Percentiles rank a stretch among this genome's conserved stretches.
Conservation (phyloP, 2,113 vertebrate genomes). For the Gnathonemus echidnorhynchus region DNA sequence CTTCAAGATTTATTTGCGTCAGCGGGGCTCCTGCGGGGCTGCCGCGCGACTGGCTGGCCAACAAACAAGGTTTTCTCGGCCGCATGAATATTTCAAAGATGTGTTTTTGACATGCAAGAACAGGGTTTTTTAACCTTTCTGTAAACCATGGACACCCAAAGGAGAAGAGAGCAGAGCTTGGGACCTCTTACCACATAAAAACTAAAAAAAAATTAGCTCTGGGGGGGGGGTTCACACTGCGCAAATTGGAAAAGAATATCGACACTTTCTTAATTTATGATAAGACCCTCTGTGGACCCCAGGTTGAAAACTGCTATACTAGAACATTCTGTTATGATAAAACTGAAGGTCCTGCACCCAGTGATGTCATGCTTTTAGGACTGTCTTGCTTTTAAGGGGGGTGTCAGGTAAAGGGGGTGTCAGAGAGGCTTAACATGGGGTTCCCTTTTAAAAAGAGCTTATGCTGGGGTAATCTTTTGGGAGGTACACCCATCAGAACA, state of each 20-base stretch:
- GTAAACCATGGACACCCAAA: background rate
- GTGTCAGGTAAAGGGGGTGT: background rate
- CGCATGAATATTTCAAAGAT: constrained; percentile 27
- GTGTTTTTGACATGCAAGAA: constrained; percentile 10
- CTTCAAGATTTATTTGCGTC: constrained; percentile 10
- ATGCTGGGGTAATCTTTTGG: too few species aligned
- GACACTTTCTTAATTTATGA: background rate
- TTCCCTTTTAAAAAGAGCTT: background rate
- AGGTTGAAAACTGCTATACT: background rate
- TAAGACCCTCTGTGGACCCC: background rate
- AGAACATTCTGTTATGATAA: constrained; percentile 17
- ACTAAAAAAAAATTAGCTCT: background rate
- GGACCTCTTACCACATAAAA: background rate
- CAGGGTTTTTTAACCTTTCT: background rate
- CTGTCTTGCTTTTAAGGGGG: background rate
- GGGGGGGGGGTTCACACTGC: background rate
- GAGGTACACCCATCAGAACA: background rate
- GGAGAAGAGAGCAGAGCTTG: background rate
- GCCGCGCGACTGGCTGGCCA: constrained; percentile 15
- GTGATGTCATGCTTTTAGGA: background rate
- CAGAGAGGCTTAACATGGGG: background rate
- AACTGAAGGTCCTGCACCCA: background rate
- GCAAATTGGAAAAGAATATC: background rate
- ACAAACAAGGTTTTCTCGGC: constrained; percentile 24
- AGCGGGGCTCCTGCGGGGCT: background rate